These are phyloP conservation scores for Heliconius aoede DNA, from an alignment of 2,888 invertebrate species.

Conservation along the genomic window DNA sequence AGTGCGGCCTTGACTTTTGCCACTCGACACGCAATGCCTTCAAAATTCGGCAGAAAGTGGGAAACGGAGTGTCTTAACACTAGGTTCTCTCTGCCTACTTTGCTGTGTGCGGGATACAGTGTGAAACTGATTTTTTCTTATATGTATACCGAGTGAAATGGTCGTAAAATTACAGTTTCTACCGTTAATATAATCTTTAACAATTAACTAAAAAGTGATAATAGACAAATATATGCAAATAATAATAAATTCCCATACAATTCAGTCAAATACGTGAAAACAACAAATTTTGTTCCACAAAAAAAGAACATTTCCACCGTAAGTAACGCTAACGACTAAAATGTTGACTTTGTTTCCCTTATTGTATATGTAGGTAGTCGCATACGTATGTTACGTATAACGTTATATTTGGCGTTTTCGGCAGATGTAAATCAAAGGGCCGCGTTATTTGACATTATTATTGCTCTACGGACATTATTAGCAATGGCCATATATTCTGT, in stretches of 20 bases:
- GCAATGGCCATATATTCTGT: slow-evolving; percentile 51
- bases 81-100: neutral
- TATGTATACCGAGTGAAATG: no score
- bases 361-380: no score
- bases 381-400: slow-evolving; percentile 52
- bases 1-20: no score
- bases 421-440: slow-evolving; percentile 73
- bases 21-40: no score
- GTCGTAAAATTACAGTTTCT: no score
- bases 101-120: neutral
- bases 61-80: neutral
- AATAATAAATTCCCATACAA: neutral
- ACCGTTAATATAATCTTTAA: no score
- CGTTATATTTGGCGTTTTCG: slow-evolving; percentile 63
- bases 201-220: neutral
- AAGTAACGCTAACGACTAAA: slow-evolving; percentile 1
- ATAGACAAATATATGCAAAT: neutral
- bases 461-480: slow-evolving; percentile 66
- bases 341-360: slow-evolving; percentile 13
- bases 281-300: neutral
- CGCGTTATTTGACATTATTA: slow-evolving; percentile 76
- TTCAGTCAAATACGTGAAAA: neutral
- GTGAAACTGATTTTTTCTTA: no score
- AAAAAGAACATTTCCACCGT: neutral
- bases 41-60: neutral